These are phyloP conservation scores for Ctenochaetus hawaiiensis DNA, from an alignment of 2,797 vertebrate genomes.

Conservation along the genomic window DNA sequence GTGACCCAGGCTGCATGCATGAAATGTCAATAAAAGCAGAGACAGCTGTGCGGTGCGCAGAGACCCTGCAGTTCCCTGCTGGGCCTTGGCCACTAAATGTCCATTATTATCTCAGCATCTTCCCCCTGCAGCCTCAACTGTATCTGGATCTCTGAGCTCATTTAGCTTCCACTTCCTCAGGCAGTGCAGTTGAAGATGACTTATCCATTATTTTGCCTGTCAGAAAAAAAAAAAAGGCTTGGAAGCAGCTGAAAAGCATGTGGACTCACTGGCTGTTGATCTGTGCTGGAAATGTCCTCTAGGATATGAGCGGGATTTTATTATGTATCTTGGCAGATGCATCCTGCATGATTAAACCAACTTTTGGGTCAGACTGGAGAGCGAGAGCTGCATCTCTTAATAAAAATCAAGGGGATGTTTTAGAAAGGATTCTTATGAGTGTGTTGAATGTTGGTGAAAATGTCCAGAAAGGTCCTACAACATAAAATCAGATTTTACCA, in stretches of 20 bases:
- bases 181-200: slow-evolving; percentile 50
- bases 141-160: slow-evolving; percentile 50
- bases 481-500: neutral
- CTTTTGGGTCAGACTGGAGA: slow-evolving; percentile 43
- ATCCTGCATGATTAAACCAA: slow-evolving; percentile 45
- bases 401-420: slow-evolving; percentile 41
- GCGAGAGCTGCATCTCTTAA: slow-evolving; percentile 30
- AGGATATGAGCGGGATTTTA: slow-evolving; percentile 45
- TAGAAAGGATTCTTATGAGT: no score
- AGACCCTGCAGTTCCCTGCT: slow-evolving; percentile 48
- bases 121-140: slow-evolving; percentile 35
- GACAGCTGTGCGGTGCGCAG: slow-evolving; percentile 36
- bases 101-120: slow-evolving; percentile 71
- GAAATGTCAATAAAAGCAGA: slow-evolving; percentile 63
- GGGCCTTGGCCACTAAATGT: slow-evolving; percentile 55
- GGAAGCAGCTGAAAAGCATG: slow-evolving; percentile 46
- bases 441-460: neutral
- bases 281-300: slow-evolving; percentile 53
- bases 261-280: slow-evolving; percentile 47
- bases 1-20: slow-evolving; percentile 39
- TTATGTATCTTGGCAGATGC: slow-evolving; percentile 53
- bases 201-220: slow-evolving; percentile 60
- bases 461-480: neutral
- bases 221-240: slow-evolving; percentile 38
- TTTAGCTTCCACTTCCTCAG: slow-evolving; percentile 58